Percentiles rank a stretch among this genome's conserved stretches.
phyloP scores from a whole-genome alignment of 2,797 vertebrate species.

The Pyrocephalus nanus region DNA sequence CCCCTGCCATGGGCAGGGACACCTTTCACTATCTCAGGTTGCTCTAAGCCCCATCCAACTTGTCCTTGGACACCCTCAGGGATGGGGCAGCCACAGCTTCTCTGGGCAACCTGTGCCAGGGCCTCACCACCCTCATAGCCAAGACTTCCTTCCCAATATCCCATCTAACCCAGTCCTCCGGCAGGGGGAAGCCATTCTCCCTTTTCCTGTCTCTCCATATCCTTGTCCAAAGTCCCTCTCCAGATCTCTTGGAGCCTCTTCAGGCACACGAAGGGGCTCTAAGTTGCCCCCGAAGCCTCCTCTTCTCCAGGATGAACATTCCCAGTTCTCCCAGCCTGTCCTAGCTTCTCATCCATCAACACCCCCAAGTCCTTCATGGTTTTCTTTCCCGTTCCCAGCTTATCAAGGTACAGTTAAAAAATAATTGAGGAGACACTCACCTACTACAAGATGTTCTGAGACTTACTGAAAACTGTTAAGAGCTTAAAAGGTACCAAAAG shows the following conservation, averaged over 20 bases:
- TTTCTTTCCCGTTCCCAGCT: neutral
- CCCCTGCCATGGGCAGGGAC: neutral
- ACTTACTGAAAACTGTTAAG: neutral
- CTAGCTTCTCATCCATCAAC: neutral
- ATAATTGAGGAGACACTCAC: neutral
- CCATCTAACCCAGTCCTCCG: neutral
- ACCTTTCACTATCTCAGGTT: neutral
- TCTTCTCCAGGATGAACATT: neutral
- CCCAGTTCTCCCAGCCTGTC: neutral
- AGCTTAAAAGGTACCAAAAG: neutral
- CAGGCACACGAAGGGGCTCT: neutral
- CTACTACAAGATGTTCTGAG: neutral
- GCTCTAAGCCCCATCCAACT: neutral
- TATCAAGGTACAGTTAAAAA: neutral
- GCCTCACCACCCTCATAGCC: neutral
- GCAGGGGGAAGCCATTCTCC: neutral
- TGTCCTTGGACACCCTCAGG: neutral
- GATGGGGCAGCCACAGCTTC: neutral
- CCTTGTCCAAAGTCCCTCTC: neutral
- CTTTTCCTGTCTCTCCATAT: neutral
- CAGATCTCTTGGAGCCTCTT: neutral
- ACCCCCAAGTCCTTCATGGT: neutral
- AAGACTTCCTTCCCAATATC: neutral
- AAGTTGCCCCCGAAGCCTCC: neutral
- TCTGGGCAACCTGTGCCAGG: neutral